Evolutionary conservation across 2,888 invertebrate genomes (phyloP).

Genomic region (Masnerella sp.): DNA sequence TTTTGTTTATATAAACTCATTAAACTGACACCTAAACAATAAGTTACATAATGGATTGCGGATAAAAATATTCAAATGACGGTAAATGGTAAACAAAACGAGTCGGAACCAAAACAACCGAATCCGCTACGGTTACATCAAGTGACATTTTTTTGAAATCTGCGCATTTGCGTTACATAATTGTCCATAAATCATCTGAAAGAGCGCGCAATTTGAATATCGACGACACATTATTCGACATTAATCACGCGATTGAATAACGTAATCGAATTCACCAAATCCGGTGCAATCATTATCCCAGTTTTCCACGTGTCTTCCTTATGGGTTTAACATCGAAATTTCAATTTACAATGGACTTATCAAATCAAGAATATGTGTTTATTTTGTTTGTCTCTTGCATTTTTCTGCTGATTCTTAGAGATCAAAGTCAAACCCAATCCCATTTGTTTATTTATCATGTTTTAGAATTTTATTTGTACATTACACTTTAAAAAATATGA

Average conservation of each 20-base stretch:
- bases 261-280: conserved; percentile 46
- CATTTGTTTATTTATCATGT: too few species aligned
- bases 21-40: too few species aligned
- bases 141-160: conserved; percentile 25
- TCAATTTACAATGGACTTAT: too few species aligned
- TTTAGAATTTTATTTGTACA: too few species aligned
- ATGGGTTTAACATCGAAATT: too few species aligned
- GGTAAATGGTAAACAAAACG: conserved; percentile 9
- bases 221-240: conserved; percentile 10
- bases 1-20: too few species aligned
- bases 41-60: too few species aligned
- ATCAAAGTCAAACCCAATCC: too few species aligned
- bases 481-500: too few species aligned
- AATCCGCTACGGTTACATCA: conserved; percentile 22
- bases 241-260: conserved; percentile 40
- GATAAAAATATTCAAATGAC: background rate
- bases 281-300: conserved; percentile 44
- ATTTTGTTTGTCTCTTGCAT: too few species aligned
- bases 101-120: conserved; percentile 7
- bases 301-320: conserved; percentile 36
- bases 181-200: conserved; percentile 48
- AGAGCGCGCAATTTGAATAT: conserved; percentile 39
- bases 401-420: too few species aligned
- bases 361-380: too few species aligned
- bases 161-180: conserved; percentile 52